phyloP scores from a whole-genome alignment of 1,140 invertebrate species.

The Lethrus apterus region DNA sequence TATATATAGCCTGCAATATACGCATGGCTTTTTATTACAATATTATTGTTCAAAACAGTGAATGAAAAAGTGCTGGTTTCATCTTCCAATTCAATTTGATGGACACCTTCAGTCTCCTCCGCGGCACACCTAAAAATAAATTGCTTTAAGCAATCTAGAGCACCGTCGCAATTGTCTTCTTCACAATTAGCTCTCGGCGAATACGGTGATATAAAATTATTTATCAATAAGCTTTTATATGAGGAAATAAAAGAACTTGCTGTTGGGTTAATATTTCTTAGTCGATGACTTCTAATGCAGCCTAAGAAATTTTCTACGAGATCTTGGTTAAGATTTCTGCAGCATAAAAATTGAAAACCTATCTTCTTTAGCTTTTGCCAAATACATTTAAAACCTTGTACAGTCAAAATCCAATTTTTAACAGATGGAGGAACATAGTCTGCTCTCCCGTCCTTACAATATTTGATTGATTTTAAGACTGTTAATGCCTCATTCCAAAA shows the following conservation, averaged over 20 bases:
- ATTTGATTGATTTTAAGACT: background rate
- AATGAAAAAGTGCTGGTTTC: too few relatives aligned
- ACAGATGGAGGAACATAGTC: conserved; percentile 11
- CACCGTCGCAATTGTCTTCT: too few relatives aligned
- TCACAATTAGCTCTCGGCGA: background rate
- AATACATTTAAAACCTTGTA: conserved; percentile 15
- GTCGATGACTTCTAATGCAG: background rate
- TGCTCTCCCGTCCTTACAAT: background rate
- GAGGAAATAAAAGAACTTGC: background rate
- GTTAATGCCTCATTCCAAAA: conserved; percentile 9
- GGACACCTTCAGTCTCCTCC: too few relatives aligned
- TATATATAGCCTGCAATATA: too few relatives aligned
- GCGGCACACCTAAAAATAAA: too few relatives aligned
- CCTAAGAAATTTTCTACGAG: background rate
- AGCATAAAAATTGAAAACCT: background rate
- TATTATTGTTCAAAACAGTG: too few relatives aligned
- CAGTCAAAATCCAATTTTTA: conserved; percentile 16
- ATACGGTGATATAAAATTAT: background rate
- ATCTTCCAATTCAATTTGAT: too few relatives aligned
- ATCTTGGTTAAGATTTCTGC: background rate
- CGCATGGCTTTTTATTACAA: too few relatives aligned
- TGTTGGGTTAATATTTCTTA: background rate
- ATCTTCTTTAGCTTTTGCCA: too few relatives aligned
- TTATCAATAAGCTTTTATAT: background rate
- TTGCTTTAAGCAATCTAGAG: too few relatives aligned